Percentiles rank a stretch among this genome's conserved stretches.
phyloP scores from a whole-genome alignment of 2,113 vertebrate species.

The Sander lucioperca region DNA sequence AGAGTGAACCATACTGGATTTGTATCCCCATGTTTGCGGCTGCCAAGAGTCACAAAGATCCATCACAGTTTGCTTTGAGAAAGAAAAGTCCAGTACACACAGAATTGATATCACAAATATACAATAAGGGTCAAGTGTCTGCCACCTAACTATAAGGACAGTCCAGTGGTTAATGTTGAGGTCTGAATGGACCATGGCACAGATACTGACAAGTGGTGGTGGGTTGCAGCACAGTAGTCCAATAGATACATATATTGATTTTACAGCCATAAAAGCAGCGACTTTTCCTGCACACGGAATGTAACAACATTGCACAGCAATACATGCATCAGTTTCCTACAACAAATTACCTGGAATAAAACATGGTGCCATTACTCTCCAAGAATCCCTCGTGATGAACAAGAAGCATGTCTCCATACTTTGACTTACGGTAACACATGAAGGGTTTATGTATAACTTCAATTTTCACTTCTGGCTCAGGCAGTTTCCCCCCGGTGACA shows the following conservation, averaged over 20 bases:
- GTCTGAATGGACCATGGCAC: background rate
- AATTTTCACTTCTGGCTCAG: constrained; percentile 92
- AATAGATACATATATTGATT: background rate
- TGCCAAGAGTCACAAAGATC: constrained; percentile 72
- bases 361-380: constrained; percentile 92
- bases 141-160: background rate
- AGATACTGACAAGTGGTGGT: background rate
- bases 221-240: background rate
- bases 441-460: constrained; percentile 93
- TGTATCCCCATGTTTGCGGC: constrained; percentile 89
- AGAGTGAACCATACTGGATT: constrained; percentile 97
- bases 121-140: background rate
- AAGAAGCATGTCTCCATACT: constrained; percentile 93
- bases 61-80: constrained; percentile 33
- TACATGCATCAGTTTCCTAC: background rate
- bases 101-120: constrained; percentile 3
- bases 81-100: constrained; percentile 7
- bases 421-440: constrained; percentile 90
- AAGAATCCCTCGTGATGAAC: constrained; percentile 93
- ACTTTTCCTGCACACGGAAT: background rate
- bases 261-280: background rate
- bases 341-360: constrained; percentile 93
- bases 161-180: background rate
- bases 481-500: constrained; percentile 87
- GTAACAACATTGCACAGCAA: background rate